A percentile compares a stretch with the other conserved stretches of the same genome.
These are phyloP conservation scores for Slavum lentiscoides DNA, from an alignment of 2,888 invertebrate genomes.

Conservation along the genomic window DNA sequence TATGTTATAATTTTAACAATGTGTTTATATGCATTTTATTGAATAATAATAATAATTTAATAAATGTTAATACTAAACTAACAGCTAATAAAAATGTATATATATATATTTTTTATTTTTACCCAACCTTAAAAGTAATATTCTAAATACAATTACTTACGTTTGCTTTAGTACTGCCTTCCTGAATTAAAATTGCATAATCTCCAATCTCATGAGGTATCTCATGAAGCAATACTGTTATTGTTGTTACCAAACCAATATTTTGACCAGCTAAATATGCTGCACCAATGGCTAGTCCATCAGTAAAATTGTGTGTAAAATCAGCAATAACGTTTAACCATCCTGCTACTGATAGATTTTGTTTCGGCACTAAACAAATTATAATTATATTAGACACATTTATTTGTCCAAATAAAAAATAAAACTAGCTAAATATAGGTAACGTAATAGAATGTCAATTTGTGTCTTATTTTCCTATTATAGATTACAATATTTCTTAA, in stretches of 20 bases:
- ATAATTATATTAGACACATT: neutral
- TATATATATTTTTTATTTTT: neutral
- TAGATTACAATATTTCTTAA: no score
- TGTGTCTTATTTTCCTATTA: no score
- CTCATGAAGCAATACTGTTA: slow-evolving; percentile 96
- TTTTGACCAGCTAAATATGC: slow-evolving; percentile 90
- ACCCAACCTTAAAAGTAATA: neutral
- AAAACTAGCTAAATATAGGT: neutral
- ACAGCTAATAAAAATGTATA: neutral
- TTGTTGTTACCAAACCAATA: slow-evolving; percentile 86
- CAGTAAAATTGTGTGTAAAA: slow-evolving; percentile 98
- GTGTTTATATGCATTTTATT: no score
- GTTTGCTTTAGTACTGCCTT: slow-evolving; percentile 89
- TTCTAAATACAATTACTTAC: slow-evolving; percentile 59
- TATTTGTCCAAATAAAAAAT: neutral
- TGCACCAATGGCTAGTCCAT: slow-evolving; percentile 98
- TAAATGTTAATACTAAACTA: no score
- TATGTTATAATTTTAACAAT: no score
- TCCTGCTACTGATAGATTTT: slow-evolving; percentile 71
- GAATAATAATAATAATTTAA: no score
- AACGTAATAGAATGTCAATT: no score
- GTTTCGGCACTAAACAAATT: slow-evolving; percentile 45
- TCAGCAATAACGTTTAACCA: slow-evolving; percentile 98
- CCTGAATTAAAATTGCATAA: slow-evolving; percentile 97
- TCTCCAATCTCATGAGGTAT: slow-evolving; percentile 99